These are phyloP conservation scores for Vulpes ferrilata DNA, from an alignment of 2,113 vertebrate genomes.

Conservation along the genomic window DNA sequence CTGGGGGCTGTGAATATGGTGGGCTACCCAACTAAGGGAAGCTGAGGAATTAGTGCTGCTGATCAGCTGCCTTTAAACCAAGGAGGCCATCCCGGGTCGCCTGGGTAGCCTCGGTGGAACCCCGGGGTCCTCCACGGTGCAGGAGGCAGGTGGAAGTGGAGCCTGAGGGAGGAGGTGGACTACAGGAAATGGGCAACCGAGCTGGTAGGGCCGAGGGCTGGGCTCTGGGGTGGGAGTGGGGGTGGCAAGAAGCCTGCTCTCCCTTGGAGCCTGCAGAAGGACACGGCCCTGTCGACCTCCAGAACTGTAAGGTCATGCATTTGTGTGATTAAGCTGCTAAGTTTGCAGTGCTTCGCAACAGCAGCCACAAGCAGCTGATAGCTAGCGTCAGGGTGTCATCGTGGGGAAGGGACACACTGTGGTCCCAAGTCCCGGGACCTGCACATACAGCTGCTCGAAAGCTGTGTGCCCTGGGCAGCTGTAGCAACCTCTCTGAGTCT, in stretches of 20 bases:
- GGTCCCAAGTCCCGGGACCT: neutral
- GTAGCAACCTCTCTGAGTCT: neutral
- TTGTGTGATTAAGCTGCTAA: rapidly evolving
- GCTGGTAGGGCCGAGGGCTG: neutral
- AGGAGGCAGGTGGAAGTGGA: neutral
- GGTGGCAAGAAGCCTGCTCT: neutral
- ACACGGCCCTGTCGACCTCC: neutral
- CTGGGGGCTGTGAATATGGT: neutral
- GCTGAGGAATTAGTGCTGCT: neutral
- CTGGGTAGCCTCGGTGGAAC: too few species aligned
- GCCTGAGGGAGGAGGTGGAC: neutral
- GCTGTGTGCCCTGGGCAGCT: too few species aligned
- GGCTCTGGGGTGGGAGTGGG: neutral
- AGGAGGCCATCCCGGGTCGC: too few species aligned
- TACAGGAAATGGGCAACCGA: neutral
- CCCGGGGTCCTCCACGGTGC: neutral
- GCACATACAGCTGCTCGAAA: rapidly evolving
- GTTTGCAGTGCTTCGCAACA: rapidly evolving
- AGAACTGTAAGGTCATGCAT: rapidly evolving
- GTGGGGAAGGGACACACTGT: rapidly evolving
- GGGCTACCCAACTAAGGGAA: rapidly evolving
- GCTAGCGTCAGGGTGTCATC: rapidly evolving
- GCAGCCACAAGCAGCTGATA: neutral
- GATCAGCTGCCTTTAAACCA: neutral
- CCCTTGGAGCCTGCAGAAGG: neutral